A percentile compares a stretch with the other conserved stretches of the same genome.
These are phyloP conservation scores for Euphonia xanthogaster DNA, from an alignment of 2,797 vertebrate species.

Conservation along the genomic window DNA sequence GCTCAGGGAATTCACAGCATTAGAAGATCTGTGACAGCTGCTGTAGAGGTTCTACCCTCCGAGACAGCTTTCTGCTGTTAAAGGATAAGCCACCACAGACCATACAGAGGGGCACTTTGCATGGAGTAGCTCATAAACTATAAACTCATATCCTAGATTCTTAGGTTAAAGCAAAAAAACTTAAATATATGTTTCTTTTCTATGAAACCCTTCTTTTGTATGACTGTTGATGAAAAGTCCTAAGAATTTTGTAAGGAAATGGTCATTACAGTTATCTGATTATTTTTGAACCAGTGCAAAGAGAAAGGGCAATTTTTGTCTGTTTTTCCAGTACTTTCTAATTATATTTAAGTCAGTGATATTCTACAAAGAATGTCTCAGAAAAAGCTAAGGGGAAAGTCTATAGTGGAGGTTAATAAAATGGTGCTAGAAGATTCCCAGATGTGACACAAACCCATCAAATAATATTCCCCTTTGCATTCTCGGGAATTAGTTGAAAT, in stretches of 20 bases:
- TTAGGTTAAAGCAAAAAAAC: background rate
- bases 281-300: background rate
- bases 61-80: background rate
- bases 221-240: background rate
- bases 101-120: background rate
- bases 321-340: background rate
- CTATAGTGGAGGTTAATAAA: background rate
- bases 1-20: background rate
- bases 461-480: background rate
- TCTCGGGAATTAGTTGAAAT: background rate
- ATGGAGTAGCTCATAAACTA: background rate
- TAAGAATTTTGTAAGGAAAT: background rate
- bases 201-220: background rate
- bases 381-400: background rate
- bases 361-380: background rate
- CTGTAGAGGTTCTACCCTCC: background rate
- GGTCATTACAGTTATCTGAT: background rate
- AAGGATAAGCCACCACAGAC: background rate
- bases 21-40: background rate
- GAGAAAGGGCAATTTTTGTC: background rate
- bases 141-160: background rate
- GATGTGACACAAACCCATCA: background rate
- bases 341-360: background rate
- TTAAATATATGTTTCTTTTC: background rate
- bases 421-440: background rate